Evolutionary conservation across 2,888 invertebrate genomes (phyloP).

Genomic region (Hirudinaria manillensis): DNA sequence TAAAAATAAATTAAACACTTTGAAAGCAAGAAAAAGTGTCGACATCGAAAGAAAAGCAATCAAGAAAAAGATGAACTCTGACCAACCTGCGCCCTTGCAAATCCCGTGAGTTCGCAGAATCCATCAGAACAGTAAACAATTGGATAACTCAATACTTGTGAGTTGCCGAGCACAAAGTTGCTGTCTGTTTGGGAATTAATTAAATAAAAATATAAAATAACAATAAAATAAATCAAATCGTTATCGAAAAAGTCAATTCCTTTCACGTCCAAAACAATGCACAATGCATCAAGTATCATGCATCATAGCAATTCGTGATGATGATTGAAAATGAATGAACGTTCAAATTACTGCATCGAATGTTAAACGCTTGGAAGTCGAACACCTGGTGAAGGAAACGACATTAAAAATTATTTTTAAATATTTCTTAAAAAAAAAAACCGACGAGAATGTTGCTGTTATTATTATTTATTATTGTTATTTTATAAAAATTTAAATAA

Average conservation of each 20-base stretch:
- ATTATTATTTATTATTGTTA: constrained; percentile 7
- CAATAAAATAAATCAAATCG: not conserved
- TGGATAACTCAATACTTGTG: constrained; percentile 79
- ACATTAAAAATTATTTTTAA: too few species aligned
- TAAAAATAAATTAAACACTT: too few species aligned
- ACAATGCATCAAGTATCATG: too few species aligned
- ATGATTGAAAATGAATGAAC: too few species aligned
- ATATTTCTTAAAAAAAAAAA: too few species aligned
- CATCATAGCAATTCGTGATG: too few species aligned
- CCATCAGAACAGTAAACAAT: constrained; percentile 95
- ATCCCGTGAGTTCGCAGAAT: constrained; percentile 89
- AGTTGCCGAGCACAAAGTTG: constrained; percentile 91
- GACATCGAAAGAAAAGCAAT: not conserved
- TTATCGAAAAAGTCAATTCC: not conserved
- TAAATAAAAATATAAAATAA: not conserved
- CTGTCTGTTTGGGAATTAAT: constrained; percentile 65
- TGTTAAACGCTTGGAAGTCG: too few species aligned
- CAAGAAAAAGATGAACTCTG: not conserved
- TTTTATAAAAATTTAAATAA: not conserved
- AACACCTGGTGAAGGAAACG: too few species aligned
- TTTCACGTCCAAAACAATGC: not conserved
- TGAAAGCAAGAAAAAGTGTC: too few species aligned
- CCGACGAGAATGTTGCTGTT: not conserved
- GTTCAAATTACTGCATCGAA: too few species aligned
- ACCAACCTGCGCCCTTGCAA: constrained; percentile 65